Evolutionary conservation across 30 jellyfish, hydroid and myxozoan genomes (phyloP), one percentile per base, ranked within the genome.

Genomic region (Aurelia sp.): DNA sequence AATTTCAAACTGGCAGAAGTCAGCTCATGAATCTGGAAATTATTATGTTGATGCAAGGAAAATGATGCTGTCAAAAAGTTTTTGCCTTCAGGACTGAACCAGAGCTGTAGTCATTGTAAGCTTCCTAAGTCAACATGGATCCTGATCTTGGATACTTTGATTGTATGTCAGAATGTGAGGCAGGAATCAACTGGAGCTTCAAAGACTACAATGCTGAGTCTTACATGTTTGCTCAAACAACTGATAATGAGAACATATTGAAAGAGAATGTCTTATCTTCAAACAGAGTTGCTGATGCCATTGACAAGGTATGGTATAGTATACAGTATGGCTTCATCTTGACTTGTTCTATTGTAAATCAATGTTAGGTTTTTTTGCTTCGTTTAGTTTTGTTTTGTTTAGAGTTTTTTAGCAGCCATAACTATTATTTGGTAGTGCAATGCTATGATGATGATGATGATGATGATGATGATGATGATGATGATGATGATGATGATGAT

Each of bases 201-300:
- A 82, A 50, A 51, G 86, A 82, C n/a, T 70, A 82, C 80, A 75
- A 82, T 2, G 58, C 80, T 0, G 80, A 82, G 31, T 52, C 92
- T 12, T 91, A 84, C 89, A 78, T 91, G 96, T 91, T 91, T 86
- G 94, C 96, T 18, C 84, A 70, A 41, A 70, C 70, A 33, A 88
- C 61, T 24, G 84, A 60, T 17, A 74, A 84, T 31, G 57, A 55
- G 59, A 55, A 44, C 55, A 44, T 44, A 44, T 44, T 91, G 33
- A 91, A 91, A 64, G 67, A 78, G 17, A 81, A 74, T 31, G 91
- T 91, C 15, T 53, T 91, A 44, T 18, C 74, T 50, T 68, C 98
- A 7, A 88, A 78, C 60, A 73, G 98, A 24, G 91, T 91, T 21
- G 20, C 78, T 41, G 80, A 72, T 84, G 96, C 96, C 53, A 85